Evolutionary conservation across 2,888 invertebrate genomes (phyloP).

Genomic region (Aplocera efformata): DNA sequence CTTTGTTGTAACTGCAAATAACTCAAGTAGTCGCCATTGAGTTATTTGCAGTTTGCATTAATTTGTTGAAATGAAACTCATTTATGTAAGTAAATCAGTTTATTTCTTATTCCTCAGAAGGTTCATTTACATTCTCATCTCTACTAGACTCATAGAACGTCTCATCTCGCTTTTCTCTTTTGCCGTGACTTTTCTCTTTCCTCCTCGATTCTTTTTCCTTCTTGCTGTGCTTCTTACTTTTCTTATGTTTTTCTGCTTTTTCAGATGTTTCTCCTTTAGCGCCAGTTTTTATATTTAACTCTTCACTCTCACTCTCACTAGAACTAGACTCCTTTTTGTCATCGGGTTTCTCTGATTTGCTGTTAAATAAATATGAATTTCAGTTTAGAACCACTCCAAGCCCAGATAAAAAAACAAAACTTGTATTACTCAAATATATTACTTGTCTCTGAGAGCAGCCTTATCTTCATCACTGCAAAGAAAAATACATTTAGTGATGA

Average conservation of each 20-base stretch:
- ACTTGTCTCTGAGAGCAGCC: constrained; percentile 32
- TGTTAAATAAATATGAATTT: constrained; percentile 2
- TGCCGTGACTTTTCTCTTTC: constrained; percentile 10
- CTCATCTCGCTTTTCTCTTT: constrained; percentile 30
- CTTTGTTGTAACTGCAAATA: too few relatives aligned
- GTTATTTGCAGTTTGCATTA: too few relatives aligned
- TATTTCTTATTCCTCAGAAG: constrained; percentile 43
- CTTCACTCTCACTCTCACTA: constrained; percentile 26
- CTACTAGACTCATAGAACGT: constrained; percentile 63
- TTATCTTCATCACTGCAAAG: constrained; percentile 30
- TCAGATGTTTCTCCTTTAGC: constrained; percentile 24
- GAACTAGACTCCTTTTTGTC: constrained; percentile 13
- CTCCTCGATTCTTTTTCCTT: constrained; percentile 20
- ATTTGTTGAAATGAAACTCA: too few relatives aligned
- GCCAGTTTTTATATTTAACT: constrained; percentile 23
- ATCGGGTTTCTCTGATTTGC: constrained; percentile 15
- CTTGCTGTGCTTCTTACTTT: constrained; percentile 24
- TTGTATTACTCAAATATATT: too few relatives aligned
- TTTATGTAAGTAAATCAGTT: constrained; percentile 10
- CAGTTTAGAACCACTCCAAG: too few relatives aligned
- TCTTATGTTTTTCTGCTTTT: constrained; percentile 24
- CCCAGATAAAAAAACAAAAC: too few relatives aligned
- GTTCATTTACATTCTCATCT: constrained; percentile 67
- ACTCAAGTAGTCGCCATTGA: too few relatives aligned
- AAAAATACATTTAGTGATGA: background rate